Percentiles rank a stretch among this genome's conserved stretches.
Evolutionary conservation across 1,140 invertebrate genomes (phyloP).

Genomic region (Zaprionus gabonicus): DNA sequence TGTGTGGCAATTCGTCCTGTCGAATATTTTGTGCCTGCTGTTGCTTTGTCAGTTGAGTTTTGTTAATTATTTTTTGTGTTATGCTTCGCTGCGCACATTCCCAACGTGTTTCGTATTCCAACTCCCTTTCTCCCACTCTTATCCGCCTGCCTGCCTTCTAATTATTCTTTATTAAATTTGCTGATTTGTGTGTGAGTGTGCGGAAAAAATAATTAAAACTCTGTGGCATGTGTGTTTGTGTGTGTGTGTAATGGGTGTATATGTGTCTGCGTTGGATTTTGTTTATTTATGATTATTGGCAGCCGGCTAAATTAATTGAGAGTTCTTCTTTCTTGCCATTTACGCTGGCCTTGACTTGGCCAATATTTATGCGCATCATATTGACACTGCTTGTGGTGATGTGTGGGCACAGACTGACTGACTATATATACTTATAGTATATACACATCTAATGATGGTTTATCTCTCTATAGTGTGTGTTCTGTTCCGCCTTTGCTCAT

Average conservation of each 20-base stretch:
- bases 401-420: neutral
- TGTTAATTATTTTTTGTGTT: conserved; percentile 73
- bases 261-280: conserved; percentile 37
- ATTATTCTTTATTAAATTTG: conserved; percentile 81
- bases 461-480: conserved; percentile 19
- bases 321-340: conserved; percentile 44
- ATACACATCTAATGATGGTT: conserved; percentile 18
- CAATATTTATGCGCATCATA: conserved; percentile 63
- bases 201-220: conserved; percentile 72
- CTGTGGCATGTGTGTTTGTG: conserved; percentile 16
- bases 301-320: conserved; percentile 71
- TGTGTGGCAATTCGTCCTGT: conserved; percentile 15
- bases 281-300: conserved; percentile 81
- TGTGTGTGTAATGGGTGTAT: neutral
- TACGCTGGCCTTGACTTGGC: conserved; percentile 47
- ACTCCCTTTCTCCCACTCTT: neutral
- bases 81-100: conserved; percentile 37
- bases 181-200: conserved; percentile 38
- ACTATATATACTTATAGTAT: neutral
- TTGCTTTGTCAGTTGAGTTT: conserved; percentile 61
- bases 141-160: conserved; percentile 59
- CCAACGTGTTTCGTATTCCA: conserved; percentile 28
- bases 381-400: conserved; percentile 24
- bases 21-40: conserved; percentile 46
- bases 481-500: neutral